Conservation (phyloP, 1,140 invertebrate genomes). For the Notospermus geniculatus region DNA sequence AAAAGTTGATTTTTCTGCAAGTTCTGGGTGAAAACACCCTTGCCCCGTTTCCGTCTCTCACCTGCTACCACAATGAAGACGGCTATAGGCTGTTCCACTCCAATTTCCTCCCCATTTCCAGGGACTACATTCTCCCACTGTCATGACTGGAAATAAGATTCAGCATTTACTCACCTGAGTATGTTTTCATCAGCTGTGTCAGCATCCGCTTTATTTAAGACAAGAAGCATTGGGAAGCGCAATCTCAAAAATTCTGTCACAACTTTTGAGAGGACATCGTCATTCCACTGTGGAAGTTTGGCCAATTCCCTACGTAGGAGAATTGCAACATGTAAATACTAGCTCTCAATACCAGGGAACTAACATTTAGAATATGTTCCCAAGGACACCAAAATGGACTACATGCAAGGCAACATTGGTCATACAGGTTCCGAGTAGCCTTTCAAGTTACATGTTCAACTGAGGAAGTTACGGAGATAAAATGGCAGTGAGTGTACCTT, state of each 20-base stretch:
- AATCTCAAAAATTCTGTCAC: slow-evolving; percentile 27
- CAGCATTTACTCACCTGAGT: slow-evolving; percentile 23
- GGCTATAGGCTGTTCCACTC: too few relatives aligned
- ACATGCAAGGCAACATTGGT: neutral
- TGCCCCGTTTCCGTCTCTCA: too few relatives aligned
- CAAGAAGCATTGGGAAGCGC: slow-evolving; percentile 30
- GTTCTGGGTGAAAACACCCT: too few relatives aligned
- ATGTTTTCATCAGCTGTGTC: slow-evolving; percentile 18
- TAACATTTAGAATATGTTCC: neutral
- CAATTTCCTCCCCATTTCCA: too few relatives aligned
- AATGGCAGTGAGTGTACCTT: neutral
- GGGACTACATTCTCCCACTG: too few relatives aligned
- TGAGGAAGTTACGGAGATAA: neutral
- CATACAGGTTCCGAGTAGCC: too few relatives aligned
- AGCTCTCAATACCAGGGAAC: too few relatives aligned
- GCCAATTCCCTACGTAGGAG: slow-evolving; percentile 22
- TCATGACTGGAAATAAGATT: too few relatives aligned
- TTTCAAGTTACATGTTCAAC: too few relatives aligned
- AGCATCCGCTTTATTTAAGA: slow-evolving; percentile 29
- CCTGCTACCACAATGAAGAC: too few relatives aligned
- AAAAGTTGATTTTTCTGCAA: too few relatives aligned
- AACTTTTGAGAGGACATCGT: slow-evolving; percentile 22
- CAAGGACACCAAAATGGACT: neutral
- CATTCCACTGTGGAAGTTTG: slow-evolving; percentile 21
- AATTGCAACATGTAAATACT: too few relatives aligned